Conservation (phyloP, 2,888 invertebrate genomes). For the Zaprionus obscuricornis region DNA sequence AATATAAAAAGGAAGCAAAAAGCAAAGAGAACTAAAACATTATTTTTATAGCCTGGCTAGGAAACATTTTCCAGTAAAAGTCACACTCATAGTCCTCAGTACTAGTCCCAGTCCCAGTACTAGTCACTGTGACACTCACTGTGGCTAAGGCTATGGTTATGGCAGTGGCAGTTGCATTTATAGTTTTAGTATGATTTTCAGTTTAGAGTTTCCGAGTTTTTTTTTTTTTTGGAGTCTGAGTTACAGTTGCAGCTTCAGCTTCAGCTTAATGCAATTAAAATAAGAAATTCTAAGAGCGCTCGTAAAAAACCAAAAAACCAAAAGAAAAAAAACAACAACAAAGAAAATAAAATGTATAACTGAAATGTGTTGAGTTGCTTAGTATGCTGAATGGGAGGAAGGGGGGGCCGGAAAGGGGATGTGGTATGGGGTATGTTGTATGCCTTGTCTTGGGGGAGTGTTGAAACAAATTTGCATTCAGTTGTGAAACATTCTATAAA, state of each 20-base stretch:
- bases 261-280: slow-evolving; percentile 61
- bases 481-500: slow-evolving; percentile 78
- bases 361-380: not conserved
- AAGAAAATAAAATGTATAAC: slow-evolving; percentile 16
- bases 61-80: slow-evolving; percentile 7
- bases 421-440: not conserved
- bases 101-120: too few relatives aligned
- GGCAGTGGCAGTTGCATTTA: slow-evolving; percentile 3
- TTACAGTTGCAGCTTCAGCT: slow-evolving; percentile 5
- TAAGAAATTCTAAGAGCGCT: slow-evolving; percentile 44
- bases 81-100: too few relatives aligned
- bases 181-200: slow-evolving; percentile 11
- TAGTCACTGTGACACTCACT: too few relatives aligned
- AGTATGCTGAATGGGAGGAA: not conserved
- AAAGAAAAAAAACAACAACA: slow-evolving; percentile 33
- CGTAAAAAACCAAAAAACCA: slow-evolving; percentile 47
- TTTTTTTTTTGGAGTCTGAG: too few relatives aligned
- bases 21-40: too few relatives aligned
- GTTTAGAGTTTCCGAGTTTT: too few relatives aligned
- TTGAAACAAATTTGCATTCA: slow-evolving; percentile 72
- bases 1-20: too few relatives aligned
- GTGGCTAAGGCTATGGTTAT: too few relatives aligned
- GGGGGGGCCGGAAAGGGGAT: not conserved
- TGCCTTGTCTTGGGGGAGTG: slow-evolving; percentile 13
- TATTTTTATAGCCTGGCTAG: slow-evolving; percentile 54